A percentile compares a stretch with the other conserved stretches of the same genome.
Evolutionary conservation across 1,140 invertebrate species (phyloP).

Genomic region (Bombus impatiens): DNA sequence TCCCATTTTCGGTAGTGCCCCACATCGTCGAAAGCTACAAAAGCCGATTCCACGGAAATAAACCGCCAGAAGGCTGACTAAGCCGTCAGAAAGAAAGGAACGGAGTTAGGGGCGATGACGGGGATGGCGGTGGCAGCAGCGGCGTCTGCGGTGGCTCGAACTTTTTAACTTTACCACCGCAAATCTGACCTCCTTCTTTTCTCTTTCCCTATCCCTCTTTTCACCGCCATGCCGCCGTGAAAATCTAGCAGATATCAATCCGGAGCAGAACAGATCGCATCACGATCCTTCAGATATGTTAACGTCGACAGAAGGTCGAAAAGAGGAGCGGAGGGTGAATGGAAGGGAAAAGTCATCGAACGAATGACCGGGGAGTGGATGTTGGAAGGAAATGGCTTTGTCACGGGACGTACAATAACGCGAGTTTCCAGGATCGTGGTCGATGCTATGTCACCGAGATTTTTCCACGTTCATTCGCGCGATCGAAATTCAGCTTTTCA

Average conservation of each 20-base stretch:
- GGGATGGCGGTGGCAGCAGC: background rate
- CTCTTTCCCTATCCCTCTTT: background rate
- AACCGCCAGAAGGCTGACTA: conserved; percentile 60
- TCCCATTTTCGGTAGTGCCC: conserved; percentile 59
- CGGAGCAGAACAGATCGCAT: conserved; percentile 18
- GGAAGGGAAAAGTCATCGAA: background rate
- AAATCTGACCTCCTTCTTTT: conserved; percentile 50
- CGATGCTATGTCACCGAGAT: background rate
- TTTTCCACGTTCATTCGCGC: background rate
- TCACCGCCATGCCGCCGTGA: background rate
- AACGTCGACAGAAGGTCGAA: conserved; percentile 1
- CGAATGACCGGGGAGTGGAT: background rate
- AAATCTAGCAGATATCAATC: conserved; percentile 61
- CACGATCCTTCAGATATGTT: conserved; percentile 21
- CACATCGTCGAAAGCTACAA: conserved; percentile 55
- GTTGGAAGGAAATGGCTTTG: background rate
- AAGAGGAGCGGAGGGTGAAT: background rate
- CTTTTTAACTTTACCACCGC: conserved; percentile 55
- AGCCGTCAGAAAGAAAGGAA: conserved; percentile 38
- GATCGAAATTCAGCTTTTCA: background rate
- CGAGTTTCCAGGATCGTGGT: background rate
- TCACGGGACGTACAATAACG: background rate
- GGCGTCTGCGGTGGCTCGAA: background rate
- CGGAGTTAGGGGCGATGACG: background rate
- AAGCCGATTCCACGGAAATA: conserved; percentile 67